Evolutionary conservation across 1,140 invertebrate genomes (phyloP).

Genomic region (Apis laboriosa): DNA sequence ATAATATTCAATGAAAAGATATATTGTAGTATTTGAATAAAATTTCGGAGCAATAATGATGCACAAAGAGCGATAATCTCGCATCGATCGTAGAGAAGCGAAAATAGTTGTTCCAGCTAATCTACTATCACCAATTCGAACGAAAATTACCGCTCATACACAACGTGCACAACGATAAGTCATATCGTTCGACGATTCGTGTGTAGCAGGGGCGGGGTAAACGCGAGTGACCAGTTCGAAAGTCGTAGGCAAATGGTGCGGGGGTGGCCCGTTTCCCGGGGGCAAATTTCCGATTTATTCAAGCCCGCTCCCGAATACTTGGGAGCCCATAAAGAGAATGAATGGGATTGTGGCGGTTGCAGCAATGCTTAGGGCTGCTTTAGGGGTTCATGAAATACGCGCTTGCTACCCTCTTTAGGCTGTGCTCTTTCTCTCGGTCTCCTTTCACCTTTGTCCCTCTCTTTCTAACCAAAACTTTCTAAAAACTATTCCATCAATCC

Average conservation of each 20-base stretch:
- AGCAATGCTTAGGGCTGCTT: constrained; percentile 70
- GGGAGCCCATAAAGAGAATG: constrained; percentile 77
- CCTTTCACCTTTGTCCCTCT: constrained; percentile 18
- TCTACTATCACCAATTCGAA: not conserved
- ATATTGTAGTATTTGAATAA: too few species aligned
- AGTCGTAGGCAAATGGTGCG: constrained; percentile 61
- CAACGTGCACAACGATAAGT: constrained; percentile 24
- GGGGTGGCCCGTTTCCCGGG: constrained; percentile 47
- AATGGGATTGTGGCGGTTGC: constrained; percentile 76
- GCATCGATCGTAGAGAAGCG: not conserved
- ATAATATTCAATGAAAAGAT: too few species aligned
- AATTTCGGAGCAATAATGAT: not conserved
- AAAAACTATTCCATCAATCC: not conserved
- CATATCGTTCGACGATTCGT: constrained; percentile 1
- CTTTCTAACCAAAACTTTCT: constrained; percentile 32
- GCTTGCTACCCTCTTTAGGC: constrained; percentile 47
- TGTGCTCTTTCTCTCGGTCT: constrained; percentile 43
- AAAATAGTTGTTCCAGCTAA: not conserved
- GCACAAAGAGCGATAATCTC: not conserved
- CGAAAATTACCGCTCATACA: not conserved
- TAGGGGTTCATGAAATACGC: constrained; percentile 78
- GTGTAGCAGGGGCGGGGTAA: not conserved
- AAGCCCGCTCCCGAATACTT: constrained; percentile 76
- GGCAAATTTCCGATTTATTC: constrained; percentile 78
- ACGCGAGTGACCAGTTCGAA: constrained; percentile 57